A percentile compares a stretch with the other conserved stretches of the same genome.
Conservation (phyloP, 1,140 invertebrate genomes). For the Lysiphlebus fabarum region DNA sequence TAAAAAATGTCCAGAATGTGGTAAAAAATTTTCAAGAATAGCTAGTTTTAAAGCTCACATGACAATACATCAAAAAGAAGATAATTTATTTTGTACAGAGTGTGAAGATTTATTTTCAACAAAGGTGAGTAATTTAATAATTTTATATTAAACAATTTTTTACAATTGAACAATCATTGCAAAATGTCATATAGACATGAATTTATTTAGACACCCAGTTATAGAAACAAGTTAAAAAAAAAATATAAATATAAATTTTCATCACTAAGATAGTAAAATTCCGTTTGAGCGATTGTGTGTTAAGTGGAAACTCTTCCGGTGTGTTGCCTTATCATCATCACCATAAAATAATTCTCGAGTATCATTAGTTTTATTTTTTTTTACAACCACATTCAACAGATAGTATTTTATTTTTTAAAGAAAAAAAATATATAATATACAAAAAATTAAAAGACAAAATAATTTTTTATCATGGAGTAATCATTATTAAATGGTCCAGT, state of each 20-base stretch:
- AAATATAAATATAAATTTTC: background rate
- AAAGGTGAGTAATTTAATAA: conserved; percentile 52
- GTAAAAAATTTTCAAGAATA: conserved; percentile 62
- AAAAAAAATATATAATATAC: background rate
- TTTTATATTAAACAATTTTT: too few species aligned
- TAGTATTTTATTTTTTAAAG: background rate
- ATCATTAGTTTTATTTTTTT: too few species aligned
- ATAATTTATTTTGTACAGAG: conserved; percentile 65
- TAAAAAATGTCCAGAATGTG: conserved; percentile 65
- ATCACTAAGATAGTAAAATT: conserved; percentile 13
- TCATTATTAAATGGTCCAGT: conserved; percentile 1
- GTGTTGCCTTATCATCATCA: background rate
- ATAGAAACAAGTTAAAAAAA: too few species aligned
- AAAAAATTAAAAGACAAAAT: background rate
- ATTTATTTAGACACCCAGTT: too few species aligned
- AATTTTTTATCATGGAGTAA: background rate
- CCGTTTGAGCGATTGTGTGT: conserved; percentile 13
- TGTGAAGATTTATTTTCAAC: conserved; percentile 69
- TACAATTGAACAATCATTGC: too few species aligned
- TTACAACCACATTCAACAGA: too few species aligned
- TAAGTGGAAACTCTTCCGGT: conserved; percentile 26
- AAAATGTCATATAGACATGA: too few species aligned
- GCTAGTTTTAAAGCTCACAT: conserved; percentile 73
- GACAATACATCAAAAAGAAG: conserved; percentile 66
- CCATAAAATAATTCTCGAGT: background rate